A percentile compares a stretch with the other conserved stretches of the same genome.
These are phyloP conservation scores for Phrynosoma platyrhinos DNA, from an alignment of 2,113 vertebrate genomes.

Conservation along the genomic window DNA sequence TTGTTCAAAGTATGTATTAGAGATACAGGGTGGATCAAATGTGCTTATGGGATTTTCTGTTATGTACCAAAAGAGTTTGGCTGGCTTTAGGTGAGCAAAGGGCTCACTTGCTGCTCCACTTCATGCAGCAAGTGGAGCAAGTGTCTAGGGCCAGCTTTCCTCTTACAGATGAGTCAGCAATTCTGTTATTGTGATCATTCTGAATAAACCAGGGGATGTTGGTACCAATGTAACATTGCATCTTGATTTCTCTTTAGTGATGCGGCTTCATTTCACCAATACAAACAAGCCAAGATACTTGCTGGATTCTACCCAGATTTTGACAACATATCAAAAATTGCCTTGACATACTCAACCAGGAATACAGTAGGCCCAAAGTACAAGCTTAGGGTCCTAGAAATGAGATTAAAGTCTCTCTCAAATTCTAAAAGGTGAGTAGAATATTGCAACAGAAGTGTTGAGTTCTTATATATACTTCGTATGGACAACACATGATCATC, in stretches of 20 bases:
- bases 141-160: background rate
- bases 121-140: no score
- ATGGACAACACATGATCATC: background rate
- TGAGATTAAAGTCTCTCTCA: constrained; percentile 83
- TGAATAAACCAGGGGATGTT: background rate
- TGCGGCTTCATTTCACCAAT: constrained; percentile 82
- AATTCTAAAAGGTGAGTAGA: constrained; percentile 79
- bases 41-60: no score
- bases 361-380: constrained; percentile 83
- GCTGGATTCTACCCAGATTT: constrained; percentile 85
- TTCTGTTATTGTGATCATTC: background rate
- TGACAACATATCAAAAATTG: constrained; percentile 83
- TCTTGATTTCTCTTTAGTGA: constrained; percentile 74
- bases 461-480: background rate
- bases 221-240: constrained; percentile 12
- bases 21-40: no score
- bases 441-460: background rate
- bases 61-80: background rate
- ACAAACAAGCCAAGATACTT: constrained; percentile 82
- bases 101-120: background rate
- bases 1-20: no score
- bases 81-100: background rate
- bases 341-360: constrained; percentile 82
- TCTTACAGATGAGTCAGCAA: background rate
- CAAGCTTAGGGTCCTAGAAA: constrained; percentile 83